Conservation (phyloP, 2,797 vertebrate species). For the Aphelocoma californica region DNA sequence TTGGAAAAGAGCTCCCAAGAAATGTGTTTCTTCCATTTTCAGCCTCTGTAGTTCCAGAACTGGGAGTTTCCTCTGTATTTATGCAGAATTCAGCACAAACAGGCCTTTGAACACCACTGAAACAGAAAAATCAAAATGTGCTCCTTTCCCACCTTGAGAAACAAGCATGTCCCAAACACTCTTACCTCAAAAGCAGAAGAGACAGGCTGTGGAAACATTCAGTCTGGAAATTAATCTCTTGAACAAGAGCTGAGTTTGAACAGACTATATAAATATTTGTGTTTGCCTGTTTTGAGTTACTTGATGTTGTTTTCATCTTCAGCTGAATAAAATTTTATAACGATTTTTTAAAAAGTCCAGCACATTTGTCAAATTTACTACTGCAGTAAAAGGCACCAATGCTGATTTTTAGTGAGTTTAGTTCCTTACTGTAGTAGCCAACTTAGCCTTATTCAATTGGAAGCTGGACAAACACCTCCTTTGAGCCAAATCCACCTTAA, state of each 20-base stretch:
- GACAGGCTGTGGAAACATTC: neutral
- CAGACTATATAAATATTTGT: neutral
- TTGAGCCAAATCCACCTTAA: neutral
- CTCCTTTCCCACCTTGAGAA: neutral
- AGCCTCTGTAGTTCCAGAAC: neutral
- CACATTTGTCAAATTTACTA: neutral
- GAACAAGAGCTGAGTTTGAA: neutral
- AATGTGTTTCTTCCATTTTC: neutral
- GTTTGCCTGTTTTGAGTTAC: neutral
- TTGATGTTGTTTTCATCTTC: neutral
- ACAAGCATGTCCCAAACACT: neutral
- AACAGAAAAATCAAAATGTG: neutral
- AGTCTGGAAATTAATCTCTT: neutral
- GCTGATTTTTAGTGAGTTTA: neutral
- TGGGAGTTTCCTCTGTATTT: neutral
- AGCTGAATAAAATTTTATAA: neutral
- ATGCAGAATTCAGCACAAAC: neutral
- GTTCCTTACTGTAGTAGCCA: neutral
- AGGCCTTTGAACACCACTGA: neutral
- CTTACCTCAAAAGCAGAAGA: constrained; percentile 10
- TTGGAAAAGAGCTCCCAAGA: neutral
- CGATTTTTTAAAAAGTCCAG: rapidly evolving
- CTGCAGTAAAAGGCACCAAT: neutral
- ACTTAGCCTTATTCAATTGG: neutral
- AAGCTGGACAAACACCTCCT: neutral